phyloP scores from a whole-genome alignment of 2,888 invertebrate genomes.

The Andrena hattorfiana region DNA sequence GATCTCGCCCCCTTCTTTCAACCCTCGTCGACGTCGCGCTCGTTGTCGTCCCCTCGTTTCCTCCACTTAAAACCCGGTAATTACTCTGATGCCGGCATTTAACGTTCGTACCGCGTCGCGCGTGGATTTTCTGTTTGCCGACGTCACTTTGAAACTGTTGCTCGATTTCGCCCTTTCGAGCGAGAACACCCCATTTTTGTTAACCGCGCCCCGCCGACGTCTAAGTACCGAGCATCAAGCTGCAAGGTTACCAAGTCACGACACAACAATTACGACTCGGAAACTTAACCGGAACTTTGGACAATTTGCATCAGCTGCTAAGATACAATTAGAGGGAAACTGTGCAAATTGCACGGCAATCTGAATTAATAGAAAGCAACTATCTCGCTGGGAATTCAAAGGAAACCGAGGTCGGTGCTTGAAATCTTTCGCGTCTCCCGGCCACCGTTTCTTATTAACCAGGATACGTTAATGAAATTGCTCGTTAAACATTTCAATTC shows the following conservation, averaged over 20 bases:
- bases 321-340: slow-evolving; percentile 47
- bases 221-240: neutral
- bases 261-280: slow-evolving; percentile 33
- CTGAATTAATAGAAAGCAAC: slow-evolving; percentile 47
- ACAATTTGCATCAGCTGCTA: slow-evolving; percentile 51
- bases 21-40: slow-evolving; percentile 59
- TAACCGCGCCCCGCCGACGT: neutral
- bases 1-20: slow-evolving; percentile 56
- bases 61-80: slow-evolving; percentile 78
- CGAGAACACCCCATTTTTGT: slow-evolving; percentile 33
- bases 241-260: slow-evolving; percentile 48
- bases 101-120: slow-evolving; percentile 61
- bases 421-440: slow-evolving; percentile 1
- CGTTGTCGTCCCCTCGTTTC: slow-evolving; percentile 72
- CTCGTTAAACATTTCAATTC: neutral
- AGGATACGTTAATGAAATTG: neutral
- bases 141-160: slow-evolving; percentile 56
- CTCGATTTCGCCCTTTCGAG: slow-evolving; percentile 42
- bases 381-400: slow-evolving; percentile 8
- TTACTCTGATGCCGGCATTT: slow-evolving; percentile 76
- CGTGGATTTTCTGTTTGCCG: slow-evolving; percentile 62
- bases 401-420: neutral
- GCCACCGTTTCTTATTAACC: neutral
- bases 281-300: slow-evolving; percentile 50
- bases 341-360: slow-evolving; percentile 25